Evolutionary conservation across 1,140 invertebrate species (phyloP).

Genomic region (Papilio polytes): DNA sequence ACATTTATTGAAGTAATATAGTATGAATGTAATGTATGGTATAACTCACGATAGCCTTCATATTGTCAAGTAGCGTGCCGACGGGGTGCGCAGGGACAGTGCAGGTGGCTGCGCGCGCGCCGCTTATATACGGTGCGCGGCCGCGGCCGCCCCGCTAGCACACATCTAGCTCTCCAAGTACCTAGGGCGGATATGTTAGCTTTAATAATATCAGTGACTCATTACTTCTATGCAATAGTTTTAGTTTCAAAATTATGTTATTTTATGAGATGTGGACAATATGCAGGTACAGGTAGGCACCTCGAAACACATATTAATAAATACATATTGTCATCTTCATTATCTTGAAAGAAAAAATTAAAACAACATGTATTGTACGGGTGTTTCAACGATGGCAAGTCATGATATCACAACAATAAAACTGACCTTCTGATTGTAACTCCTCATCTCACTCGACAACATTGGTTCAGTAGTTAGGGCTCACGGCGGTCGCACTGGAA

Average conservation of each 20-base stretch:
- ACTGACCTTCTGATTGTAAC: too few species aligned
- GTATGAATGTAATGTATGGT: neutral
- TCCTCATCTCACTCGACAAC: too few species aligned
- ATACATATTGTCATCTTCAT: too few species aligned
- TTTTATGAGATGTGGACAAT: neutral
- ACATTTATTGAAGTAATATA: neutral
- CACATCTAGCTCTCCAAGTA: conserved; percentile 36
- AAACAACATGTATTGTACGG: too few species aligned
- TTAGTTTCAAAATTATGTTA: conserved; percentile 9
- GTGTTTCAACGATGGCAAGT: too few species aligned
- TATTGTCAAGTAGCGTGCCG: conserved; percentile 49
- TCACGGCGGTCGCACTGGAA: too few species aligned
- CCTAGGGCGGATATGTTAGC: conserved; percentile 35
- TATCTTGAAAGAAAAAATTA: too few species aligned
- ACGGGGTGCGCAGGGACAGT: conserved; percentile 48
- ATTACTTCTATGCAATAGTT: conserved; percentile 4
- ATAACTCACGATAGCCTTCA: conserved; percentile 68
- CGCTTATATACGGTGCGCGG: conserved; percentile 46
- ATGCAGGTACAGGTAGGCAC: too few species aligned
- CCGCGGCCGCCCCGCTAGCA: conserved; percentile 39
- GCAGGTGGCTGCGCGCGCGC: conserved; percentile 34
- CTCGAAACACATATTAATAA: too few species aligned
- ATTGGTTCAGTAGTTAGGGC: too few species aligned
- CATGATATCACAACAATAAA: too few species aligned
- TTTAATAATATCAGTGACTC: conserved; percentile 17